Conservation (phyloP, 2,888 invertebrate species). For the Cephus pulcher region DNA sequence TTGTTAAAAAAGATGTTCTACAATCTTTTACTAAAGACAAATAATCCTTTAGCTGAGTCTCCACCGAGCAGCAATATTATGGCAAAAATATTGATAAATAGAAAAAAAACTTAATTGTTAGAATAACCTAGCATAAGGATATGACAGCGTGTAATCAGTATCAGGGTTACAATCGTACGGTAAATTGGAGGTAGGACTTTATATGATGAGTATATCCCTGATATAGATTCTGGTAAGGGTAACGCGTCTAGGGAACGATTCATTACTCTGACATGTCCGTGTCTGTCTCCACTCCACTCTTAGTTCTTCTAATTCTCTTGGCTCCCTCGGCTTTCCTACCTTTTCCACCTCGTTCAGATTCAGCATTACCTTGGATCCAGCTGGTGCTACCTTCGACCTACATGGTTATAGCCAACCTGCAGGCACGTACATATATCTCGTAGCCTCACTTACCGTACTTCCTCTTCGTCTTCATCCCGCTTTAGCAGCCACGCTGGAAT, state of each 20-base stretch:
- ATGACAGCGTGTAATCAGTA: conserved; percentile 40
- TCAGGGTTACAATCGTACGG: conserved; percentile 31
- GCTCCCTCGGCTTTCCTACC: conserved; percentile 20
- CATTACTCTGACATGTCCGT: conserved; percentile 52
- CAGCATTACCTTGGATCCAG: background rate
- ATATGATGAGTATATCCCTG: conserved; percentile 28
- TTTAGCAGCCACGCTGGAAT: background rate
- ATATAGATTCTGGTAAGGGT: conserved; percentile 28
- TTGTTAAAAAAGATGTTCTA: too few species aligned
- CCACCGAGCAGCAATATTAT: too few species aligned
- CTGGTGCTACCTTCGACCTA: background rate
- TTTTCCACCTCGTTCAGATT: background rate
- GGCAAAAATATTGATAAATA: too few species aligned
- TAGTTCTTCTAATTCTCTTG: conserved; percentile 26
- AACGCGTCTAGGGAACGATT: conserved; percentile 50
- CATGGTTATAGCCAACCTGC: background rate
- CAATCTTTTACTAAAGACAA: too few species aligned
- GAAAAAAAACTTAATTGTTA: too few species aligned
- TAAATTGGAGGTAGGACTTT: conserved; percentile 36
- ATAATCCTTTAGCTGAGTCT: too few species aligned
- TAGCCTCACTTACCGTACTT: background rate
- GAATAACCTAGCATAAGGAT: conserved; percentile 18
- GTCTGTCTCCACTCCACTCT: conserved; percentile 38
- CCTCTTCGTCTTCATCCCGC: background rate
- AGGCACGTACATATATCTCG: background rate